Base-by-base conservation (phyloP, 2,888 invertebrate species). In the Drosophila subsilvestris region DNA sequence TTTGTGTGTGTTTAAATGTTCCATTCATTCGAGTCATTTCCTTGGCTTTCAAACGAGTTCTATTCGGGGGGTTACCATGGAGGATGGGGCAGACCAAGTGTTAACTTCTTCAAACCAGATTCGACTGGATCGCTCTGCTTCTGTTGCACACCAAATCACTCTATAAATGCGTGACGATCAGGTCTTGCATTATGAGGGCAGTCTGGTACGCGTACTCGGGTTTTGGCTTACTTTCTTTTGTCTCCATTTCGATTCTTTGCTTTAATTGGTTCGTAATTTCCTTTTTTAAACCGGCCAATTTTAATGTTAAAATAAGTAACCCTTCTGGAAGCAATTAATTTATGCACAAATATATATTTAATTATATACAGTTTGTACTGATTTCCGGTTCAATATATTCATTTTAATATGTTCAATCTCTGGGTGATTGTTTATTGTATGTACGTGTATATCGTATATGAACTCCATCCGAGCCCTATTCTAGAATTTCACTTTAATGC, bases 31-130 rank as follows among this genome's bases (percentile, higher is more conserved):
- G 29, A 32, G 25, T 47, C 32, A 12, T 27, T 48, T 48, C 47
- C 27, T 56, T 42, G 48, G 25, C 56, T 12, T 67, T 25, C 42
- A 12, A 42, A 22, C 45, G 12, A 22, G 42, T 56, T 66, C 66
- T 69, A 49, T 32, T 29, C 29, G 65, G 48, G 63, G 37, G 37
- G 20, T 62, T 53, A 47, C 22, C 53, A 29, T 6, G 12, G 5
- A 17, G 42, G 56, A 42, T 9, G 14, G 32, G 9, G 9, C 58
- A 60, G 44, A 44, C 45, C 59, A 57, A 25, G 48, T 65, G 55
- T 42, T 25, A 48, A 68, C 22, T 59, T 69, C 55, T 54, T 42
- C 48, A 66, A 66, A 66, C 66, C 66, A 66, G 69, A 68, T 66
- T 57, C 2, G 32, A 49, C 66, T 48, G 27, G 57, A 57, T 37